phyloP scores from a whole-genome alignment of 2,113 vertebrate species.

The Silurus glanis region DNA sequence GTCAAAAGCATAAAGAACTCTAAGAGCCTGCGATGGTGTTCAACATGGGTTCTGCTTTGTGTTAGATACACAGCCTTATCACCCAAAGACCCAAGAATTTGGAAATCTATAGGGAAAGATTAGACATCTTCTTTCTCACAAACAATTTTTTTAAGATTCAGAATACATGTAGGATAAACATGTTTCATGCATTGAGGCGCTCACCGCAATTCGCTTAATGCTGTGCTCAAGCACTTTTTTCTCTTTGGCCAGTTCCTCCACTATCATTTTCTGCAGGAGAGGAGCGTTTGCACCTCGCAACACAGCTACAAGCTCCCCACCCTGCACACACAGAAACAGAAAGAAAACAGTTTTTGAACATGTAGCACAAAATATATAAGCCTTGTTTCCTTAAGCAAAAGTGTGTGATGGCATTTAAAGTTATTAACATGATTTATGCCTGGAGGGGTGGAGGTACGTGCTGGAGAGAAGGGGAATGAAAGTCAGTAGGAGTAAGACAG shows the following conservation, averaged over 20 bases:
- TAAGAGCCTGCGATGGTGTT: neutral
- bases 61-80: neutral
- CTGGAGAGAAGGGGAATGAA: too few species aligned
- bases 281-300: slow-evolving; percentile 83
- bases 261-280: slow-evolving; percentile 82
- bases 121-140: neutral
- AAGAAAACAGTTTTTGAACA: neutral
- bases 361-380: neutral
- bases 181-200: slow-evolving; percentile 19
- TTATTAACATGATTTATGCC: neutral
- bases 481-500: too few species aligned
- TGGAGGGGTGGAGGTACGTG: too few species aligned
- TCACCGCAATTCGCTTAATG: slow-evolving; percentile 75
- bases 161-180: neutral
- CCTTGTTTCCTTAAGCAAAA: neutral
- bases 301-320: slow-evolving; percentile 81
- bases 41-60: neutral
- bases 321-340: slow-evolving; percentile 65
- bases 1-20: neutral
- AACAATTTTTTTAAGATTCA: neutral
- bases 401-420: neutral
- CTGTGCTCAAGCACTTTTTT: slow-evolving; percentile 74
- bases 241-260: slow-evolving; percentile 80
- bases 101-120: neutral
- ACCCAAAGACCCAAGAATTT: neutral